phyloP scores from a whole-genome alignment of 2,888 invertebrate genomes.

The Amorpha juglandis region DNA sequence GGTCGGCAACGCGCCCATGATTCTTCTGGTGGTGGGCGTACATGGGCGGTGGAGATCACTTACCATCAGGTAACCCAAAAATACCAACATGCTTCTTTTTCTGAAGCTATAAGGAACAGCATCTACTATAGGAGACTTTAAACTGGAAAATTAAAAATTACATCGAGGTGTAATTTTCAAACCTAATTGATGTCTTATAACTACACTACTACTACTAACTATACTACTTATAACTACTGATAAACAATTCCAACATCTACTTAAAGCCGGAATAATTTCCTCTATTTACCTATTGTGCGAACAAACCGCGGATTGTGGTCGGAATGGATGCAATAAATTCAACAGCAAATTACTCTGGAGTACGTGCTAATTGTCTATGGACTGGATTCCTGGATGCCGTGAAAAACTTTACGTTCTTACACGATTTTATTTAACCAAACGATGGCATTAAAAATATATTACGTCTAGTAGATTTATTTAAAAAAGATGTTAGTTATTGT shows the following conservation, averaged over 20 bases:
- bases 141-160: too few relatives aligned
- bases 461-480: too few relatives aligned
- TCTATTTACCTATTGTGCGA: constrained; percentile 7
- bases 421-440: not conserved
- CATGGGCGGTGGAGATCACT: too few relatives aligned
- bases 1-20: too few relatives aligned
- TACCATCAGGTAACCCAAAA: too few relatives aligned
- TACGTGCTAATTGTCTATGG: constrained; percentile 21
- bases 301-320: constrained; percentile 13
- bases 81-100: too few relatives aligned
- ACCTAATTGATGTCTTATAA: too few relatives aligned
- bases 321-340: constrained; percentile 22
- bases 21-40: too few relatives aligned
- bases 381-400: constrained; percentile 11
- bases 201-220: not conserved
- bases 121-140: too few relatives aligned
- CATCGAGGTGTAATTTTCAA: too few relatives aligned
- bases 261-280: constrained; percentile 29
- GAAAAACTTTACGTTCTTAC: constrained; percentile 13
- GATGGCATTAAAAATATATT: not conserved
- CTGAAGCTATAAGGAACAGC: too few relatives aligned
- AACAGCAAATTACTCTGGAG: constrained; percentile 22
- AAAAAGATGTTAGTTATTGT: too few relatives aligned
- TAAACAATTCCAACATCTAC: constrained; percentile 9
- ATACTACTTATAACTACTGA: not conserved